Evolutionary conservation across 2,888 invertebrate species (phyloP).

Genomic region (Erynnis tages): DNA sequence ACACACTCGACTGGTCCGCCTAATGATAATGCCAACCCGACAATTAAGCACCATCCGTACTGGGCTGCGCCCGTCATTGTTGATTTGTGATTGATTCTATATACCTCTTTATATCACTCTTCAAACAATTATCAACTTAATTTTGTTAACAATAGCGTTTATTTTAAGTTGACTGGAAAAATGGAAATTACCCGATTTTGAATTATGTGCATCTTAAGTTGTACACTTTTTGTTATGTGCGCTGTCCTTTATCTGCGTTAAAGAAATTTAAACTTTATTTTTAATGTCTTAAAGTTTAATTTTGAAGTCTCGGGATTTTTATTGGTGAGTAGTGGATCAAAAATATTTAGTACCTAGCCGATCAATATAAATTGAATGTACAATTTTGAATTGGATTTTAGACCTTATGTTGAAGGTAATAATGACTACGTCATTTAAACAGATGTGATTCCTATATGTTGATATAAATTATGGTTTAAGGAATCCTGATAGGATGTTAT

Average conservation of each 20-base stretch:
- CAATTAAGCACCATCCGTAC: conserved; percentile 66
- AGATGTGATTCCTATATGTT: neutral
- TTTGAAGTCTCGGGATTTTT: neutral
- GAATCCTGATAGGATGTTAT: neutral
- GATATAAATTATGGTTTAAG: neutral
- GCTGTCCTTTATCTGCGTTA: neutral
- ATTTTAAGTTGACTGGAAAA: neutral
- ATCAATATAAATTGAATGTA: neutral
- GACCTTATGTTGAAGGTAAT: neutral
- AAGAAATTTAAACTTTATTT: conserved; percentile 23
- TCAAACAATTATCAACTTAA: conserved; percentile 5
- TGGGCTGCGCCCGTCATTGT: conserved; percentile 65
- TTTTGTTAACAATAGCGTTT: neutral
- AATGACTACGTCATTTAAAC: neutral
- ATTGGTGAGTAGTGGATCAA: conserved; percentile 10
- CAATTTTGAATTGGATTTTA: neutral
- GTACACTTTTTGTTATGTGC: conserved; percentile 18
- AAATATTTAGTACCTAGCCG: conserved; percentile 11
- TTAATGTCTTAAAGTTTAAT: conserved; percentile 4
- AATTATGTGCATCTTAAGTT: conserved; percentile 13
- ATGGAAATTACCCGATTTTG: conserved; percentile 19
- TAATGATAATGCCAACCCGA: conserved; percentile 63
- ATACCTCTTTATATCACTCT: conserved; percentile 28
- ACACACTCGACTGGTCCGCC: conserved; percentile 33
- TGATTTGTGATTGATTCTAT: conserved; percentile 78